A percentile compares a stretch with the other conserved stretches of the same genome.
phyloP scores from a whole-genome alignment of 2,888 invertebrate genomes.

The Leucozona laternaria region DNA sequence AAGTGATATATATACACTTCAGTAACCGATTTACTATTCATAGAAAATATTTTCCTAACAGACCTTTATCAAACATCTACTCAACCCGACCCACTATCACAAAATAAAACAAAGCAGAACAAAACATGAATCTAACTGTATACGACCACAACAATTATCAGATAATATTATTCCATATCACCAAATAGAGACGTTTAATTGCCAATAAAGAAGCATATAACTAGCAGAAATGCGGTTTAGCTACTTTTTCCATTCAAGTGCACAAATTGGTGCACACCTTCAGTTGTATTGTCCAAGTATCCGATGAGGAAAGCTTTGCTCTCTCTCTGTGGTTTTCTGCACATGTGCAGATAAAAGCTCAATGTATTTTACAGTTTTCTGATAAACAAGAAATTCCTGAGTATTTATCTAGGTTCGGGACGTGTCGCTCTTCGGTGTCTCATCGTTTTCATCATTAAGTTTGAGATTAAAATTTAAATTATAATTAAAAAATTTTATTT shows the following conservation, averaged over 20 bases:
- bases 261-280: slow-evolving; percentile 43
- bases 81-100: background rate
- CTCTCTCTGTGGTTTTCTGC: slow-evolving; percentile 2
- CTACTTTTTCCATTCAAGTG: slow-evolving; percentile 62
- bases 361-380: slow-evolving; percentile 35
- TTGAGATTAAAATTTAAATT: background rate
- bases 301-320: slow-evolving; percentile 42
- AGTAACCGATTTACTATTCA: background rate
- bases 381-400: slow-evolving; percentile 62
- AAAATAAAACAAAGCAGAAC: background rate
- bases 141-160: slow-evolving; percentile 68
- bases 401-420: slow-evolving; percentile 56
- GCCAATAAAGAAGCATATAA: slow-evolving; percentile 64
- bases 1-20: background rate
- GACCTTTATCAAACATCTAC: background rate
- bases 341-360: slow-evolving; percentile 71
- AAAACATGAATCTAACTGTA: slow-evolving; percentile 48
- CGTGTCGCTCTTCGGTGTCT: slow-evolving; percentile 62
- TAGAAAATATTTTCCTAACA: background rate
- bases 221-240: slow-evolving; percentile 60
- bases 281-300: slow-evolving; percentile 2
- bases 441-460: slow-evolving; percentile 4
- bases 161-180: slow-evolving; percentile 71
- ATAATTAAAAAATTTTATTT: background rate
- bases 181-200: slow-evolving; percentile 68